Percentiles rank a stretch among this genome's conserved stretches.
Evolutionary conservation across 2,888 invertebrate species (phyloP).

Genomic region (Cryptocephalus primarius): DNA sequence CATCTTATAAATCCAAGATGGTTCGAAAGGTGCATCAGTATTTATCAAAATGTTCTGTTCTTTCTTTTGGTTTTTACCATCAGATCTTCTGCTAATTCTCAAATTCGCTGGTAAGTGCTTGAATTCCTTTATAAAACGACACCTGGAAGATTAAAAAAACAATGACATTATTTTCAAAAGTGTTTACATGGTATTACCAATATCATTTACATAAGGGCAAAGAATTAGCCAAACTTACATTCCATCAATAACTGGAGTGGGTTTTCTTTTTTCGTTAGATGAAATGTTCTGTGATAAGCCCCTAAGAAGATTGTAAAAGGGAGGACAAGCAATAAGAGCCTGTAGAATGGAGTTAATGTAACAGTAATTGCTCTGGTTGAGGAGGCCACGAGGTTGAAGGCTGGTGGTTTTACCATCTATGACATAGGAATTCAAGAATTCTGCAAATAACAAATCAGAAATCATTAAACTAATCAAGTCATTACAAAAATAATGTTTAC

Average conservation of each 20-base stretch:
- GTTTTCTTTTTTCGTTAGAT: conserved; percentile 37
- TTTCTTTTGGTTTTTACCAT: conserved; percentile 22
- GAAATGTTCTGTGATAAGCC: conserved; percentile 59
- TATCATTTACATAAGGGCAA: too few species aligned
- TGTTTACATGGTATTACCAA: too few species aligned
- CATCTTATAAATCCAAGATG: conserved; percentile 76
- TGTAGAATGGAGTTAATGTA: conserved; percentile 94
- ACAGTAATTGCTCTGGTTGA: conserved; percentile 91
- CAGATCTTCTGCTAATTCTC: conserved; percentile 36
- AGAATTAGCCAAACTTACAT: conserved; percentile 56
- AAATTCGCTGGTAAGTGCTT: conserved; percentile 50
- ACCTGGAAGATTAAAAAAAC: conserved; percentile 32
- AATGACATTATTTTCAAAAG: too few species aligned
- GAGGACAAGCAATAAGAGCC: conserved; percentile 87
- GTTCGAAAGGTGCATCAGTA: conserved; percentile 78
- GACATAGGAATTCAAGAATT: conserved; percentile 63
- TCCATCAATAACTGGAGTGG: conserved; percentile 81
- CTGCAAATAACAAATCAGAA: conserved; percentile 37
- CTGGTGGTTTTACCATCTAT: conserved; percentile 70
- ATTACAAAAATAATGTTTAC: too few species aligned
- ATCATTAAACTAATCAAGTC: too few species aligned
- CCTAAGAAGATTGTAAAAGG: conserved; percentile 84
- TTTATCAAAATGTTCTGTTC: conserved; percentile 39
- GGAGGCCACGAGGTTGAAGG: conserved; percentile 79
- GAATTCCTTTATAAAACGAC: conserved; percentile 71